Conservation (phyloP, 2,113 vertebrate genomes). For the Myotis brandtii region DNA sequence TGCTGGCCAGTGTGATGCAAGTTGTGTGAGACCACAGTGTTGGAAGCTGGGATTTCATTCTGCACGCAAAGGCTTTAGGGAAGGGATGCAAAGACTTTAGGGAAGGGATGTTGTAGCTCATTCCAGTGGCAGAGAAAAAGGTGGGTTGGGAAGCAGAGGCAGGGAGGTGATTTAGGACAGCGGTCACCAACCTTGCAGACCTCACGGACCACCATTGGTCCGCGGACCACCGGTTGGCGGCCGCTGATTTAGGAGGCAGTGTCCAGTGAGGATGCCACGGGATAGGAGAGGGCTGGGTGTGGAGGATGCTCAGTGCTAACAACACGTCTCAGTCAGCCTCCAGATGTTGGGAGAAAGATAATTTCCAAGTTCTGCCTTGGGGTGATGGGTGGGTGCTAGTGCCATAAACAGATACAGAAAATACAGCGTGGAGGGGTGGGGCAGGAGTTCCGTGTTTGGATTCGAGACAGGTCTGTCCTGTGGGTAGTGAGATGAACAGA, state of each 20-base stretch:
- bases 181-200: too few species aligned
- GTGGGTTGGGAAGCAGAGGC: not conserved
- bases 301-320: not conserved
- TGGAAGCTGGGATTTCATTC: not conserved
- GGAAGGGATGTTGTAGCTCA: not conserved
- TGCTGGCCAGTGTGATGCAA: not conserved
- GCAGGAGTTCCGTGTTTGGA: not conserved
- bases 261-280: not conserved
- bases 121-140: not conserved
- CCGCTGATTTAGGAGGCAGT: not conserved
- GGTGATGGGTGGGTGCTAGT: not conserved
- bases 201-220: too few species aligned
- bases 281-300: not conserved
- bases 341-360: not conserved
- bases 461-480: accelerated
- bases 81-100: not conserved
- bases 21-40: not conserved
- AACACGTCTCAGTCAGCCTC: not conserved
- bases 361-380: not conserved
- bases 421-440: not conserved
- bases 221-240: too few species aligned
- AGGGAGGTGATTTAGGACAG: not conserved
- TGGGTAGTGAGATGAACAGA: not conserved
- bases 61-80: not conserved
- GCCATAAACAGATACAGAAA: too few species aligned